Conservation (phyloP, 2,113 vertebrate species). For the Manacus vitellinus region DNA sequence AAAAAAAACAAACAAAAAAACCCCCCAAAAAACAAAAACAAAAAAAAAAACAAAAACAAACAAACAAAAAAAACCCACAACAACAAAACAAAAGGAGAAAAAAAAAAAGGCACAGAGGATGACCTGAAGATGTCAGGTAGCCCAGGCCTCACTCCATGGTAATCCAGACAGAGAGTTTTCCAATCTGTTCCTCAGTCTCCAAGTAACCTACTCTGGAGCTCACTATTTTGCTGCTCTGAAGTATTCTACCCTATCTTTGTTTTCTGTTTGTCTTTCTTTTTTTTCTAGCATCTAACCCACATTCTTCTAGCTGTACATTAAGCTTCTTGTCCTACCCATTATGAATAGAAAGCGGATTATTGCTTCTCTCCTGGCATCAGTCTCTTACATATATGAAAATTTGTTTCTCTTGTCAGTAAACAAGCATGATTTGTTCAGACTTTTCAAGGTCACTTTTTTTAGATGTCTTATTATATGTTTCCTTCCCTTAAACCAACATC, state of each 20-base stretch:
- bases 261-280: background rate
- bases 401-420: background rate
- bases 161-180: background rate
- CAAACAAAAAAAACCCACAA: background rate
- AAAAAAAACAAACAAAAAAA: background rate
- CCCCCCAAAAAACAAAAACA: no score
- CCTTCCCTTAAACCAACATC: background rate
- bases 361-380: background rate
- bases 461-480: background rate
- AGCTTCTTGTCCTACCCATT: background rate
- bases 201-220: background rate
- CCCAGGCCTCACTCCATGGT: background rate
- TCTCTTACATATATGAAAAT: background rate
- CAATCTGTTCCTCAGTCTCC: background rate
- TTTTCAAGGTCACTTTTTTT: background rate
- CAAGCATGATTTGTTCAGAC: fast-evolving
- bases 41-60: background rate
- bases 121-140: background rate
- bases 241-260: background rate
- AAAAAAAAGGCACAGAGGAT: background rate
- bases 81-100: background rate
- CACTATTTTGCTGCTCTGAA: background rate
- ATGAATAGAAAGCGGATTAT: background rate
- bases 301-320: background rate
- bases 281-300: background rate